These are phyloP conservation scores for Serinus canaria DNA, from an alignment of 2,113 vertebrate species.

Conservation along the genomic window DNA sequence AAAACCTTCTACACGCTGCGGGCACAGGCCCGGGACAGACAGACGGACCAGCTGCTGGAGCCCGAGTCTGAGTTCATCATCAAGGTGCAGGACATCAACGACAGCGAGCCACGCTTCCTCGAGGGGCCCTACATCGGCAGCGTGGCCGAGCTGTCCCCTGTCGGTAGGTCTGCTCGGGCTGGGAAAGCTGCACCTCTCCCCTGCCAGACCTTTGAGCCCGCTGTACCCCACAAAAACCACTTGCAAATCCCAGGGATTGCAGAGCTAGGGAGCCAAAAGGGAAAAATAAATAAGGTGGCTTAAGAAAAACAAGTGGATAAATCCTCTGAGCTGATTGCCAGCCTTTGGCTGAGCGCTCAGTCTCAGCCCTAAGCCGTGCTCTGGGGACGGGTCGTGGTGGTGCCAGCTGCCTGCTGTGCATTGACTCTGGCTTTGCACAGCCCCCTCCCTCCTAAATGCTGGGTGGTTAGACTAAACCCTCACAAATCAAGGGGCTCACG, in stretches of 20 bases:
- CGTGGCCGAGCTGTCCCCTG: slow-evolving; percentile 91
- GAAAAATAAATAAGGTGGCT: slow-evolving; percentile 59
- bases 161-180: slow-evolving; percentile 77
- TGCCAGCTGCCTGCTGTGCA: background rate
- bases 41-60: slow-evolving; percentile 87
- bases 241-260: slow-evolving; percentile 23
- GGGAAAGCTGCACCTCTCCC: background rate
- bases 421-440: background rate
- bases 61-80: slow-evolving; percentile 97
- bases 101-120: slow-evolving; percentile 96
- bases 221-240: background rate
- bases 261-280: background rate
- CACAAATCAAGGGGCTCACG: accelerated
- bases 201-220: background rate
- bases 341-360: slow-evolving; percentile 8
- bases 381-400: background rate
- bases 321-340: slow-evolving; percentile 59
- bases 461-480: background rate
- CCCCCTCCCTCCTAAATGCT: background rate
- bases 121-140: slow-evolving; percentile 97
- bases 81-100: slow-evolving; percentile 99
- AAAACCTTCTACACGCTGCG: slow-evolving; percentile 94
- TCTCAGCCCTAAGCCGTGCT: slow-evolving; percentile 23
- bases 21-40: slow-evolving; percentile 88
- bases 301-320: slow-evolving; percentile 64